These are phyloP conservation scores for Lymantria dispar DNA, from an alignment of 2,888 invertebrate species.

Conservation along the genomic window DNA sequence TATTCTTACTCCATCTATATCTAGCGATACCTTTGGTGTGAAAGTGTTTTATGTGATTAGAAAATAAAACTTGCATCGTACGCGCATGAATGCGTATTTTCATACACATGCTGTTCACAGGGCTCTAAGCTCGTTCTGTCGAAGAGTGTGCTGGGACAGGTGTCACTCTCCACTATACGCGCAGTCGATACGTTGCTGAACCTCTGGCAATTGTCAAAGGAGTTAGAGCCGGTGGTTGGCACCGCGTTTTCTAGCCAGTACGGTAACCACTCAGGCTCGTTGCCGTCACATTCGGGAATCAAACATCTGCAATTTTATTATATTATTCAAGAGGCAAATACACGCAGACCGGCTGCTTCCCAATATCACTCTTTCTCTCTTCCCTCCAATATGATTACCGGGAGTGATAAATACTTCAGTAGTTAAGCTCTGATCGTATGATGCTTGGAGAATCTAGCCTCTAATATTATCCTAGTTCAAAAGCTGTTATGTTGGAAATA, in stretches of 20 bases:
- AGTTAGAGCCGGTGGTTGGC: slow-evolving; percentile 47
- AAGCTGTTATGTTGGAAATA: too few relatives aligned
- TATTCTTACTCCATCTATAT: too few relatives aligned
- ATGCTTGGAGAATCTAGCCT: too few relatives aligned
- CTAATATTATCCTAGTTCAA: too few relatives aligned
- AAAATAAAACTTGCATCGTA: slow-evolving; percentile 57
- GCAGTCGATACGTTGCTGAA: slow-evolving; percentile 37
- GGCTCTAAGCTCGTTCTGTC: slow-evolving; percentile 27
- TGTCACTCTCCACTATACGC: slow-evolving; percentile 8
- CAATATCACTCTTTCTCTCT: too few relatives aligned
- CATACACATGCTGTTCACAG: slow-evolving; percentile 55
- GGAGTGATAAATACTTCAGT: too few relatives aligned
- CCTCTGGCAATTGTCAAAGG: slow-evolving; percentile 70
- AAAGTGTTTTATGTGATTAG: too few relatives aligned
- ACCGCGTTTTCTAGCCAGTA: slow-evolving; percentile 72
- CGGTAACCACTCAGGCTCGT: slow-evolving; percentile 47
- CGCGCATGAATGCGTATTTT: slow-evolving; percentile 55
- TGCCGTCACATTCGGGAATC: slow-evolving; percentile 53
- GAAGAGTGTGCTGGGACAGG: slow-evolving; percentile 55
- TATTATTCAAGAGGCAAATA: too few relatives aligned
- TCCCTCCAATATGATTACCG: too few relatives aligned
- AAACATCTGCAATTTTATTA: slow-evolving; percentile 46
- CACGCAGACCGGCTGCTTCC: too few relatives aligned
- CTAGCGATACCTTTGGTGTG: too few relatives aligned
- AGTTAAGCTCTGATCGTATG: too few relatives aligned